Percentiles rank a stretch among this genome's conserved stretches.
Evolutionary conservation across 1,140 invertebrate species (phyloP).

Genomic region (Ericerus pela): DNA sequence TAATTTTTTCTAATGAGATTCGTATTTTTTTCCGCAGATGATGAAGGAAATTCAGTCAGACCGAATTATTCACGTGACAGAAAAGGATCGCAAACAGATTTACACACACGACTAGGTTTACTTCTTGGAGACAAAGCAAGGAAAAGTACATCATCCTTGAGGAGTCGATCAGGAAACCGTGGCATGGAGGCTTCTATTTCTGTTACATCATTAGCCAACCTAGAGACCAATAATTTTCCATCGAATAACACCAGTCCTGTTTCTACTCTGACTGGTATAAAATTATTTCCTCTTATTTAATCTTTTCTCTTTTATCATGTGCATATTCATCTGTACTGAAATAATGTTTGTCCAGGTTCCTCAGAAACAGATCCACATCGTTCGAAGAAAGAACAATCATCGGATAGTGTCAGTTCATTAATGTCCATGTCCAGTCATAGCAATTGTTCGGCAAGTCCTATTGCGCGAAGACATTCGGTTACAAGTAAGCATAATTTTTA

Average conservation of each 20-base stretch:
- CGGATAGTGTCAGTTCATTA: slow-evolving; percentile 61
- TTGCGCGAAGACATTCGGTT: slow-evolving; percentile 61
- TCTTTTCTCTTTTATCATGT: background rate
- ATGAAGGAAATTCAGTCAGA: slow-evolving; percentile 50
- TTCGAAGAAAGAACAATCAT: slow-evolving; percentile 34
- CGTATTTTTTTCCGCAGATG: slow-evolving; percentile 36
- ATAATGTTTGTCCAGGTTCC: slow-evolving; percentile 30
- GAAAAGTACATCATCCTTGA: slow-evolving; percentile 30
- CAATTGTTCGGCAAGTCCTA: slow-evolving; percentile 60
- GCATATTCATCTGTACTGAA: slow-evolving; percentile 25
- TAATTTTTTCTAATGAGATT: background rate
- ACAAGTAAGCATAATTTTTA: slow-evolving; percentile 43
- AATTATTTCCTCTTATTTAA: slow-evolving; percentile 16
- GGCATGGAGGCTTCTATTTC: slow-evolving; percentile 28
- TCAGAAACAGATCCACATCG: slow-evolving; percentile 34
- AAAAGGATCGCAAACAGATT: slow-evolving; percentile 52
- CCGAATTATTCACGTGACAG: slow-evolving; percentile 32
- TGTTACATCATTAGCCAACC: slow-evolving; percentile 53
- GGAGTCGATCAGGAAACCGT: slow-evolving; percentile 14
- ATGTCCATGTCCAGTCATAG: slow-evolving; percentile 60
- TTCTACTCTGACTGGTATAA: slow-evolving; percentile 70
- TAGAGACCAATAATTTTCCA: slow-evolving; percentile 43
- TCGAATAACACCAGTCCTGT: slow-evolving; percentile 74
- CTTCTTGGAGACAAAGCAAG: slow-evolving; percentile 50
- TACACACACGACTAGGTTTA: slow-evolving; percentile 71